Base-by-base conservation (phyloP, 2,888 invertebrate genomes). In the Meteorus cinctellus region DNA sequence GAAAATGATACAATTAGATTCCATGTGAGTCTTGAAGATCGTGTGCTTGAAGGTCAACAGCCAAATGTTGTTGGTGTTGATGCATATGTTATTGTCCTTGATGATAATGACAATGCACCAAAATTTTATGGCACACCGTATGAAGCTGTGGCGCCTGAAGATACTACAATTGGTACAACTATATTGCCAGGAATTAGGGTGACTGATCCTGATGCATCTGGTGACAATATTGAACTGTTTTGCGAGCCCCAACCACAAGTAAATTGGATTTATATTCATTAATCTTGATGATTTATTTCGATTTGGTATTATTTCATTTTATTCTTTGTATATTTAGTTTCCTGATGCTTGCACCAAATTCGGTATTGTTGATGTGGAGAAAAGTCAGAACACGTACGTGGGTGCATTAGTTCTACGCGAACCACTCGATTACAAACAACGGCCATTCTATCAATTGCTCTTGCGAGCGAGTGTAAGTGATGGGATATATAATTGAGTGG, bases 101-200 rank as follows among this genome's bases (percentile, higher is more conserved):
- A 97, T 86, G 96, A 96, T 84, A 97, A 97, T 87, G 97, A 97
- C 86, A 97, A 96, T 89, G 92, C 95, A 45, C 97, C 97, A 8
- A 92, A 82, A 78, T 86, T 87, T 79, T 91, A 91, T 2, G 90
- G 96, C 94, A 93, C 93, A 79, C 96, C 96, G 0, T 97, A 96
- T 89, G 95, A 96, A 89, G 93, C 95, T 4, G 92, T 93, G 81
- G 94, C 96, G 8, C 92, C 93, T 60, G 97, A 97, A 90, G 95
- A 97, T 86, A 93, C 95, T 0, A 89, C 91, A 16, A 89, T 94
- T 4, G 96, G 95, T 1, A 93, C 93, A 5, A 94, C 94, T 0
- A 92, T 97, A 31, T 92, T 96, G 81, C 91, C 92, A 36, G 92
- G 93, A 76, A 95, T 97, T 72, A 90, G 92, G 75, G 94, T 96